Percentiles rank a stretch among this genome's conserved stretches.
These are phyloP conservation scores for Verasper variegatus DNA, from an alignment of 2,113 vertebrate genomes.

Conservation along the genomic window DNA sequence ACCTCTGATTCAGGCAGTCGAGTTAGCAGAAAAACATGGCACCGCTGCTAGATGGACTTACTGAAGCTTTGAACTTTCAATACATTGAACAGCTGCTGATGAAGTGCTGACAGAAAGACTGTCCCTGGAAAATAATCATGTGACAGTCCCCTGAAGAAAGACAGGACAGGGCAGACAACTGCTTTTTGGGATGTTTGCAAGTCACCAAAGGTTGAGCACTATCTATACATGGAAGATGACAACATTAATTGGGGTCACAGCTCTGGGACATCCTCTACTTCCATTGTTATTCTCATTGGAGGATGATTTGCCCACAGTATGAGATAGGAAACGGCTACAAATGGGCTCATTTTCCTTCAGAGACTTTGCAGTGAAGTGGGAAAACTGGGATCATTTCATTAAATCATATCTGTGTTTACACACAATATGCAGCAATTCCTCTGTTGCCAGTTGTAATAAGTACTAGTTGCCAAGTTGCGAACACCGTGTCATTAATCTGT, in stretches of 20 bases:
- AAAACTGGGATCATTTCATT: conserved; percentile 64
- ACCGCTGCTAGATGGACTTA: conserved; percentile 8
- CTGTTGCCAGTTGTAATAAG: conserved; percentile 70
- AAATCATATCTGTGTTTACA: conserved; percentile 58
- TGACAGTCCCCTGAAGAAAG: conserved; percentile 28
- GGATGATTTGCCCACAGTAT: conserved; percentile 44
- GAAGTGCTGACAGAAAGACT: conserved; percentile 33
- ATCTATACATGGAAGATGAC: conserved; percentile 43
- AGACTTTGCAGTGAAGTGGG: conserved; percentile 41
- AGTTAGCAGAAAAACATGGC: conserved; percentile 46
- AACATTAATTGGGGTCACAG: conserved; percentile 70
- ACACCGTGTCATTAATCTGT: conserved; percentile 71
- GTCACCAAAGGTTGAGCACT: conserved; percentile 40
- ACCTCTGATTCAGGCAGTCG: conserved; percentile 40
- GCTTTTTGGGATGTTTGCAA: conserved; percentile 42
- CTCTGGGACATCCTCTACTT: conserved; percentile 47
- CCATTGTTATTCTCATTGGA: conserved; percentile 54
- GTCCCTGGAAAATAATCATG: background rate
- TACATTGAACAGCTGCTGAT: conserved; percentile 24
- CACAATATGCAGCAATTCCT: conserved; percentile 30
- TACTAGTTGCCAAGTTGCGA: conserved; percentile 63
- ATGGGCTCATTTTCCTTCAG: conserved; percentile 48
- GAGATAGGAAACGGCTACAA: conserved; percentile 30
- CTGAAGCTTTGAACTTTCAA: conserved; percentile 48
- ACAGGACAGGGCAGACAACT: conserved; percentile 42